phyloP scores from a whole-genome alignment of 2,113 vertebrate genomes.

The Cygnus buccinator region DNA sequence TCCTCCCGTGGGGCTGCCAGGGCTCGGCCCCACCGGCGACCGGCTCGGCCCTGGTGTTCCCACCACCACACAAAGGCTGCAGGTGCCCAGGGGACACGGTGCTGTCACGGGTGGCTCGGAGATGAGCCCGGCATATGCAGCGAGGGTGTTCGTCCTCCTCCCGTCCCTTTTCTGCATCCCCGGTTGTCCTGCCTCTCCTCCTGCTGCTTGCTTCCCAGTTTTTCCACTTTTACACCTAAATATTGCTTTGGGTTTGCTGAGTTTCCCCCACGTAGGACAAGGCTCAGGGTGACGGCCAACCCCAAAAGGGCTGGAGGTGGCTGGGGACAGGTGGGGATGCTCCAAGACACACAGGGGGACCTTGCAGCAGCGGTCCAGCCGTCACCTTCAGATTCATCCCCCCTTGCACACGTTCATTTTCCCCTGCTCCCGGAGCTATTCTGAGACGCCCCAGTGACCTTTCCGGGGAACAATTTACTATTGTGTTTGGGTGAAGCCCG shows the following conservation, averaged over 20 bases:
- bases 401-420: neutral
- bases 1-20: neutral
- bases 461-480: conserved; percentile 71
- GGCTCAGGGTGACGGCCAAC: neutral
- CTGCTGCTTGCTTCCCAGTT: neutral
- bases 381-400: neutral
- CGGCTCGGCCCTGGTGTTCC: neutral
- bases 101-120: neutral
- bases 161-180: neutral
- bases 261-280: neutral
- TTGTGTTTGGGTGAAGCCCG: conserved; percentile 64
- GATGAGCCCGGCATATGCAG: neutral
- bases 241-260: neutral
- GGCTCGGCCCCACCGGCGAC: neutral
- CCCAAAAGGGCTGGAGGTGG: neutral
- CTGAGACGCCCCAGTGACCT: conserved; percentile 49
- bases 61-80: conserved; percentile 38
- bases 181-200: neutral
- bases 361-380: neutral
- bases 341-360: neutral
- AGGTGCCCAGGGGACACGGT: conserved; percentile 14
- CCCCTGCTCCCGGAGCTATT: conserved; percentile 23
- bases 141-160: neutral
- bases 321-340: neutral
- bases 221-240: neutral